Evolutionary conservation across 2,888 invertebrate genomes (phyloP).

Genomic region (Hydroisotoma schaefferi): DNA sequence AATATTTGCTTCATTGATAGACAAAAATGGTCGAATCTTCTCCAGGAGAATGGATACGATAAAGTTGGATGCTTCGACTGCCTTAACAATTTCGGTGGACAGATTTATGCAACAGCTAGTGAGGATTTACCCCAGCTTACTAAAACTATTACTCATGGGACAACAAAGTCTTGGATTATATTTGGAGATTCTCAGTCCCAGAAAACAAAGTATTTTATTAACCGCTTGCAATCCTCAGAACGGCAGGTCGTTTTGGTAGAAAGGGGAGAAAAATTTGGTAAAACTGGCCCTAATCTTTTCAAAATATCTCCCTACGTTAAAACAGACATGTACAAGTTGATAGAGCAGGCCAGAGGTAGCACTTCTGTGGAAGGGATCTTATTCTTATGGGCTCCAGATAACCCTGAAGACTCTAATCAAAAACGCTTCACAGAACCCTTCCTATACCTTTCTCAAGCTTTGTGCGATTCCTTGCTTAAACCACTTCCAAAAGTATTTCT

Average conservation of each 20-base stretch:
- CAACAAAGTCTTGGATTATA: neutral
- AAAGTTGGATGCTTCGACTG: neutral
- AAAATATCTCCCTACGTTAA: slow-evolving; percentile 16
- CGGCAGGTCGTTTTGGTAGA: neutral
- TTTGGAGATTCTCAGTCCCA: no score
- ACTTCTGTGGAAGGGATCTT: slow-evolving; percentile 39
- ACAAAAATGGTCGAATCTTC: slow-evolving; percentile 16
- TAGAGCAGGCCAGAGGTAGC: no score
- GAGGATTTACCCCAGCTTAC: no score
- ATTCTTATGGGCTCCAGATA: slow-evolving; percentile 24
- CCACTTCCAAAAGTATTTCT: slow-evolving; percentile 6
- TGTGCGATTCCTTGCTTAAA: slow-evolving; percentile 15
- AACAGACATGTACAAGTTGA: slow-evolving; percentile 15
- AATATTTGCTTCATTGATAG: slow-evolving; percentile 17
- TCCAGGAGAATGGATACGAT: slow-evolving; percentile 8
- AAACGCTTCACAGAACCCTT: slow-evolving; percentile 14
- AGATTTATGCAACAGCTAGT: neutral
- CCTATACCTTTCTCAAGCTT: slow-evolving; percentile 25
- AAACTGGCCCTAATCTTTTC: neutral
- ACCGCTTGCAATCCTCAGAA: neutral
- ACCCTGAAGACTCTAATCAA: slow-evolving; percentile 5
- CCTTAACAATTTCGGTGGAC: neutral
- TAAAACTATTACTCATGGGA: no score
- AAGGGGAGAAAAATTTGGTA: neutral
- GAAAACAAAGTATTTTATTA: neutral